These are phyloP conservation scores for Dioctria linearis DNA, from an alignment of 2,888 invertebrate species.

Conservation along the genomic window DNA sequence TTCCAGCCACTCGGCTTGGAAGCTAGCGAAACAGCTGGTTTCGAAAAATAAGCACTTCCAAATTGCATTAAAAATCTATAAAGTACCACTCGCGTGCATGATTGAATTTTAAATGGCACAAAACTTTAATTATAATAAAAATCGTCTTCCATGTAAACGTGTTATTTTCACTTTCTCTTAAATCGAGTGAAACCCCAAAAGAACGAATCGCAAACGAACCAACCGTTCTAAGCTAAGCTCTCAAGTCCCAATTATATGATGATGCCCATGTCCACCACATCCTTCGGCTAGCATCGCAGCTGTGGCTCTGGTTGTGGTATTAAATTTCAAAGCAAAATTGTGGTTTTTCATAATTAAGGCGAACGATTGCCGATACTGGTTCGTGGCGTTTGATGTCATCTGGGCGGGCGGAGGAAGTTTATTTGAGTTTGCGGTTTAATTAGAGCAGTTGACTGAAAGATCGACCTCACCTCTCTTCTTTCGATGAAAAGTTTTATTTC, in stretches of 20 bases:
- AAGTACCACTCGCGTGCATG: too few species aligned
- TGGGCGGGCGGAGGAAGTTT: not conserved
- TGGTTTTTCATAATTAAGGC: conserved; percentile 23
- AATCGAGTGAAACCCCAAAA: not conserved
- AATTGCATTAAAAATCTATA: too few species aligned
- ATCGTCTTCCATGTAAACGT: too few species aligned
- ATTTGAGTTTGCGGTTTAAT: not conserved
- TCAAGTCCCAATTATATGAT: conserved; percentile 21
- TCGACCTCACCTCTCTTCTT: not conserved
- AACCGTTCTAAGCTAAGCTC: not conserved
- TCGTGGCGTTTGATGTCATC: not conserved
- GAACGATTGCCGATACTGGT: too few species aligned
- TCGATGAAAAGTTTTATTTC: conserved; percentile 13
- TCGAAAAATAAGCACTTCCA: too few species aligned
- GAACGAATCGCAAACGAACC: not conserved
- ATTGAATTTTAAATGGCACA: too few species aligned
- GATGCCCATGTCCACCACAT: not conserved
- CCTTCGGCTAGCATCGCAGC: not conserved
- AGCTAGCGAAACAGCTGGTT: too few species aligned
- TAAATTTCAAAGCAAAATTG: conserved; percentile 28
- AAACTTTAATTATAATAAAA: too few species aligned
- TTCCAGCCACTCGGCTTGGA: too few species aligned
- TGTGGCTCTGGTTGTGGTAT: not conserved
- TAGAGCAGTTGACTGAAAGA: conserved; percentile 1
- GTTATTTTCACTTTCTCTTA: not conserved